A percentile compares a stretch with the other conserved stretches of the same genome.
Evolutionary conservation across 2,113 vertebrate species (phyloP).

Genomic region (Rhegmatorhina hoffmannsi): DNA sequence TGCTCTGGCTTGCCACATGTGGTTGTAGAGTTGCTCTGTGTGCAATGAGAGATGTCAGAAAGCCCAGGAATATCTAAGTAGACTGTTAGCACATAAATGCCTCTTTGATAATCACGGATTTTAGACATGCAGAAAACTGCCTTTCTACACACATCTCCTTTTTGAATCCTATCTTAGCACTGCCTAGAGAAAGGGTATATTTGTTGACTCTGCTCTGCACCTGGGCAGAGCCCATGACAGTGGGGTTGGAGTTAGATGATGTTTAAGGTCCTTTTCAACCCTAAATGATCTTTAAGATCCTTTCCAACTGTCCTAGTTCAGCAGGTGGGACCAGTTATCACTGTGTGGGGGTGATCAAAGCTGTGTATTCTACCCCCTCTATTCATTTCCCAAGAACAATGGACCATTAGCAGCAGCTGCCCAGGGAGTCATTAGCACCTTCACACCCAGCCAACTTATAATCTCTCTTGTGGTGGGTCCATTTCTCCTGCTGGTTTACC

Average conservation of each 20-base stretch:
- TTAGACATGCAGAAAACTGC: background rate
- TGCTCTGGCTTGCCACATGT: fast-evolving
- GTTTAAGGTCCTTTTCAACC: background rate
- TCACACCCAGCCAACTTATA: too few species aligned
- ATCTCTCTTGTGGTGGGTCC: too few species aligned
- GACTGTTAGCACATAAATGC: background rate
- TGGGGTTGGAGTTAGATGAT: background rate
- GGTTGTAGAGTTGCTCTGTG: background rate
- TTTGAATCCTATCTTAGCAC: background rate
- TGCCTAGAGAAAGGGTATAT: background rate
- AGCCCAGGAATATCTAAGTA: background rate
- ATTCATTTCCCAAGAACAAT: too few species aligned
- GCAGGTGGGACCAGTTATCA: too few species aligned
- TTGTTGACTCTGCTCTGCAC: background rate
- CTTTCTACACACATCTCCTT: background rate
- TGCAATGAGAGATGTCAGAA: background rate
- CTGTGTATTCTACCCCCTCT: too few species aligned
- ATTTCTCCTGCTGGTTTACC: too few species aligned
- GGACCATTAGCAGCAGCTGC: too few species aligned
- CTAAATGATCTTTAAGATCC: background rate
- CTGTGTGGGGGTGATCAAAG: too few species aligned
- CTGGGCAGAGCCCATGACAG: background rate
- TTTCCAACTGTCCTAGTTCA: background rate
- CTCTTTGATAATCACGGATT: background rate
- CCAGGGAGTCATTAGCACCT: too few species aligned